A percentile compares a stretch with the other conserved stretches of the same genome.
Evolutionary conservation across 2,797 vertebrate genomes (phyloP).

Genomic region (Chanos chanos): DNA sequence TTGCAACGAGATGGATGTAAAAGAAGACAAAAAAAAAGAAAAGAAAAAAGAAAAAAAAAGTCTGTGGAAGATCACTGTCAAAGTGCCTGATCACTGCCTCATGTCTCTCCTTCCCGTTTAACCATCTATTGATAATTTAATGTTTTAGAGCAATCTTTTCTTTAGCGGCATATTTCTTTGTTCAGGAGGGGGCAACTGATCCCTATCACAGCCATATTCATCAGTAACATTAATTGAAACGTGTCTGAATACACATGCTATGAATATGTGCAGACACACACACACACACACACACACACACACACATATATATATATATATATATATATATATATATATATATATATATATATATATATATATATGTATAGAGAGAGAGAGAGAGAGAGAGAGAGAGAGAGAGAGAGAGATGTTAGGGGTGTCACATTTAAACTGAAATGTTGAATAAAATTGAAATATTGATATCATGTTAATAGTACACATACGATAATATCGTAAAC

Average conservation of each 20-base stretch:
- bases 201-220: constrained; percentile 60
- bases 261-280: too few relatives aligned
- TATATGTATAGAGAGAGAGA: too few relatives aligned
- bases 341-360: too few relatives aligned
- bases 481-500: too few relatives aligned
- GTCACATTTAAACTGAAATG: too few relatives aligned
- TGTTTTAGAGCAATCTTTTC: constrained; percentile 55
- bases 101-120: constrained; percentile 34
- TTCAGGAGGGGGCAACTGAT: constrained; percentile 69
- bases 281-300: too few relatives aligned
- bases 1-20: neutral
- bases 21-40: neutral
- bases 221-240: constrained; percentile 69
- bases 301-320: too few relatives aligned
- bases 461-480: too few relatives aligned
- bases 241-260: constrained; percentile 54
- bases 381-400: too few relatives aligned
- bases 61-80: constrained; percentile 18
- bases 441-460: too few relatives aligned
- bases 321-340: too few relatives aligned
- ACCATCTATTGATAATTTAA: constrained; percentile 56
- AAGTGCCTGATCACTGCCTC: constrained; percentile 27
- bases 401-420: too few relatives aligned
- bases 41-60: constrained; percentile 4
- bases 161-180: constrained; percentile 69